These are phyloP conservation scores for Neodiprion pinetum DNA, from an alignment of 1,140 invertebrate genomes.

Conservation along the genomic window DNA sequence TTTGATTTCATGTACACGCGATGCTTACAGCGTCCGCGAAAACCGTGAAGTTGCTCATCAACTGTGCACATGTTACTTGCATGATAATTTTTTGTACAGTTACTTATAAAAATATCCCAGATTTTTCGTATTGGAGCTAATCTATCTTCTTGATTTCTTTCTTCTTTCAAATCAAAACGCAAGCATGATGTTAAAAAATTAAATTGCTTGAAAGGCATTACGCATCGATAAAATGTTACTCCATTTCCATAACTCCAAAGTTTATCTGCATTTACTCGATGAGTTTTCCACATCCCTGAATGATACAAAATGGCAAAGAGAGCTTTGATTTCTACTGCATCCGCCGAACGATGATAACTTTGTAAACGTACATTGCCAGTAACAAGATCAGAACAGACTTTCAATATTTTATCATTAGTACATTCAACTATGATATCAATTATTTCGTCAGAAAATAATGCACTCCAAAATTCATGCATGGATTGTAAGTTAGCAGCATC, in stretches of 20 bases:
- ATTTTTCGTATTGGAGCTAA: constrained; percentile 50
- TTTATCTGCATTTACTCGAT: constrained; percentile 9
- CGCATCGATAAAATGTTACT: constrained; percentile 31
- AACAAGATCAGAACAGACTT: no score
- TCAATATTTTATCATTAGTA: no score
- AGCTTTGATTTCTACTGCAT: constrained; percentile 21
- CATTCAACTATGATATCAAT: no score
- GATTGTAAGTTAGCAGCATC: no score
- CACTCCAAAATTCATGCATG: no score
- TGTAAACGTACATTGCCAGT: no score
- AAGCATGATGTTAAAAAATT: constrained; percentile 46
- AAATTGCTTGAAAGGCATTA: constrained; percentile 46
- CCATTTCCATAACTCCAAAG: constrained; percentile 21
- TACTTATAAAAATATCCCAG: constrained; percentile 43
- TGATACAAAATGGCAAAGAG: constrained; percentile 25
- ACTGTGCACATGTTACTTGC: constrained; percentile 34
- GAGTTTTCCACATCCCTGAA: constrained; percentile 22
- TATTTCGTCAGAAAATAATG: no score
- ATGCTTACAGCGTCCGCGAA: constrained; percentile 43
- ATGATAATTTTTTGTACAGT: constrained; percentile 27
- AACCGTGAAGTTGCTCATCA: constrained; percentile 49
- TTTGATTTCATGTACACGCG: constrained; percentile 49
- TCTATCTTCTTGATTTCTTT: constrained; percentile 38
- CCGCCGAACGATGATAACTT: no score
- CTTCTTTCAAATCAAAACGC: constrained; percentile 45